Evolutionary conservation across 1,140 invertebrate species (phyloP).

Genomic region (Thalassaphorura encarpata): DNA sequence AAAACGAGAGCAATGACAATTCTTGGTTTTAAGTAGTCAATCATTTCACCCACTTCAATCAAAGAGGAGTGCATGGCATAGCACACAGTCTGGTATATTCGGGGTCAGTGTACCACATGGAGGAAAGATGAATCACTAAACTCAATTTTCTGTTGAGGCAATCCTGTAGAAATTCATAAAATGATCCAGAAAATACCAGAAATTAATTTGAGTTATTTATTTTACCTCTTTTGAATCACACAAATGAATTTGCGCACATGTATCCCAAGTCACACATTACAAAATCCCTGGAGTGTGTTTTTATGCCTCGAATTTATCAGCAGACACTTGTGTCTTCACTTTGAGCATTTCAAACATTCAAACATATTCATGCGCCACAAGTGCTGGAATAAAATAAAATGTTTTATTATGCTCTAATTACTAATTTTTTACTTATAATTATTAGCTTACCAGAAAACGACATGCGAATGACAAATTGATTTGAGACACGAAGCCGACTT

Average conservation of each 20-base stretch:
- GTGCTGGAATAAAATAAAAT: constrained; percentile 23
- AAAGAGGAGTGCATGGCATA: constrained; percentile 54
- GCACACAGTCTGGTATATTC: constrained; percentile 41
- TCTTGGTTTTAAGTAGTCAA: constrained; percentile 45
- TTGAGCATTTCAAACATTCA: constrained; percentile 30
- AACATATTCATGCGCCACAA: constrained; percentile 35
- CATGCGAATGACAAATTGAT: constrained; percentile 40
- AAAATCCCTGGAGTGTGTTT: constrained; percentile 1
- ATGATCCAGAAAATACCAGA: neutral
- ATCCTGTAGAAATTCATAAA: neutral
- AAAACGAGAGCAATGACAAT: constrained; percentile 44
- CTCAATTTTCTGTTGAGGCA: neutral
- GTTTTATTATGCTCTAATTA: neutral
- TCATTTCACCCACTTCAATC: constrained; percentile 44
- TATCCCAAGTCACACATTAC: constrained; percentile 4
- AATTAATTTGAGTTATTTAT: neutral
- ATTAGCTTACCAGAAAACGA: constrained; percentile 17
- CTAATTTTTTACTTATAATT: neutral
- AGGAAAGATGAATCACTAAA: constrained; percentile 3
- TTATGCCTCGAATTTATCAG: constrained; percentile 17
- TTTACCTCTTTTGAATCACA: constrained; percentile 19
- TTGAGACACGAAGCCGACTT: constrained; percentile 44
- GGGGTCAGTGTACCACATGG: constrained; percentile 14
- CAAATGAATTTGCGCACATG: constrained; percentile 18
- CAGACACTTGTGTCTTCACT: constrained; percentile 33